Base-by-base conservation (phyloP, 1,140 invertebrate species). In the Drosophila serrata region DNA sequence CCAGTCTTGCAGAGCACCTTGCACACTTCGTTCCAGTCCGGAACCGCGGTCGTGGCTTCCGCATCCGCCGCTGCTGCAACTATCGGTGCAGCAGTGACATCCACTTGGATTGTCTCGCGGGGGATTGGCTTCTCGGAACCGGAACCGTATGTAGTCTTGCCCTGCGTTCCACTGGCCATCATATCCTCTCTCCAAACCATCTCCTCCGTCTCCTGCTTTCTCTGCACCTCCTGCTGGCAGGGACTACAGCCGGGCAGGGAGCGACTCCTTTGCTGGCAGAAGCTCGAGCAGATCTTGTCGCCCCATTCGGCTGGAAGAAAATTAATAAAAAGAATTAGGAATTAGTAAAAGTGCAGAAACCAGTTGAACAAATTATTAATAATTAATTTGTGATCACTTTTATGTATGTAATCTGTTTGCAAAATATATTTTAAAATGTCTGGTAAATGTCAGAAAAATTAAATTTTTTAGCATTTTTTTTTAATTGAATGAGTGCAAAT, bases 11-110 rank as follows among this genome's bases (percentile, higher is more conserved):
- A 94, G 72, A 93, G 87, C 24, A 79, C 33, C 62, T 75, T 81
- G 81, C 94, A 94, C 92, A 94, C 92, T 68, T 81, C 64, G 46
- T 93, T 82, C 94, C 94, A 94, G 73, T 93, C 79, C 49, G 92
- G 92, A 27, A 69, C 53, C 29, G 63, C 60, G 6, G 67, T 67
- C 11, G 45, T 55, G 6, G 40, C 19, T 0, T 58, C 65, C 46
- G 37, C 11, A 6, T 55, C 48, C 12, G 48, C 51, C 24, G 51
- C 78, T 37, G 48, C 79, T 15, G 45, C 29, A 7, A 46, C 29
- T 9, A 55, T 62, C n/a, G 24, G n/a, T 15, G 37, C 22, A 22
- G 43, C 11, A 2, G 59, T 19, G 1, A n/a, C n/a, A n/a, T n/a
- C 12, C 5, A 42, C 64, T 19, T 13, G 46, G 17, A 31, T 51